A percentile compares a stretch with the other conserved stretches of the same genome.
These are phyloP conservation scores for Kryphioiulus occultus DNA, from an alignment of 2,888 invertebrate genomes.

Conservation along the genomic window DNA sequence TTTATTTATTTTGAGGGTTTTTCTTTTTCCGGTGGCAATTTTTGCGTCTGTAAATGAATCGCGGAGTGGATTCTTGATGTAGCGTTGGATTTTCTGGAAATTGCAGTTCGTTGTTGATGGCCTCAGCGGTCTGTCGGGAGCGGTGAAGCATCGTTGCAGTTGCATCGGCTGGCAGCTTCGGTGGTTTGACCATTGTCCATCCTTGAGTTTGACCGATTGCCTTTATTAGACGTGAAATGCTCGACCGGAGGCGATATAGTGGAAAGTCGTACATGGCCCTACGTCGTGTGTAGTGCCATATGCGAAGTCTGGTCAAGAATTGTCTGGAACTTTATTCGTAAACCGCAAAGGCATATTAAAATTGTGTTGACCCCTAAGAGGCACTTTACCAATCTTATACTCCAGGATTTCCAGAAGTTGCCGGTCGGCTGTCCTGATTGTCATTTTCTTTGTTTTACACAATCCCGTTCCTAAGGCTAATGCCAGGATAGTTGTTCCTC, in stretches of 20 bases:
- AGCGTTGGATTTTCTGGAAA: slow-evolving; percentile 1
- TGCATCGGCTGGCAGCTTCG: not conserved
- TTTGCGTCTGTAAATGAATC: not conserved
- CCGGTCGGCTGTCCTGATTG: too few relatives aligned
- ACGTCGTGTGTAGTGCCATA: too few relatives aligned
- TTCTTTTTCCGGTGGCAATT: not conserved
- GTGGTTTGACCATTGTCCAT: not conserved
- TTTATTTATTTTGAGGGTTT: not conserved
- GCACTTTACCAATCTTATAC: too few relatives aligned
- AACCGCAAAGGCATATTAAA: too few relatives aligned
- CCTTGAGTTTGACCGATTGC: not conserved
- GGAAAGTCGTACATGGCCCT: not conserved
- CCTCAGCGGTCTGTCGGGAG: not conserved
- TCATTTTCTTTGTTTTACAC: too few relatives aligned
- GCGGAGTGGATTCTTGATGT: not conserved
- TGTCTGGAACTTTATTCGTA: too few relatives aligned
- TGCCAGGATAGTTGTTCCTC: too few relatives aligned
- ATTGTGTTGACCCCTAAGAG: too few relatives aligned
- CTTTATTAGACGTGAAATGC: not conserved
- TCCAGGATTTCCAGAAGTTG: too few relatives aligned
- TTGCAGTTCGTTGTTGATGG: not conserved
- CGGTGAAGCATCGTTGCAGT: not conserved
- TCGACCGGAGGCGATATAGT: not conserved
- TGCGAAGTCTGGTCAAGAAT: too few relatives aligned
- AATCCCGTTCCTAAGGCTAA: too few relatives aligned